These are phyloP conservation scores for Opisthocomus hoazin DNA, from an alignment of 2,113 vertebrate species.

Conservation along the genomic window DNA sequence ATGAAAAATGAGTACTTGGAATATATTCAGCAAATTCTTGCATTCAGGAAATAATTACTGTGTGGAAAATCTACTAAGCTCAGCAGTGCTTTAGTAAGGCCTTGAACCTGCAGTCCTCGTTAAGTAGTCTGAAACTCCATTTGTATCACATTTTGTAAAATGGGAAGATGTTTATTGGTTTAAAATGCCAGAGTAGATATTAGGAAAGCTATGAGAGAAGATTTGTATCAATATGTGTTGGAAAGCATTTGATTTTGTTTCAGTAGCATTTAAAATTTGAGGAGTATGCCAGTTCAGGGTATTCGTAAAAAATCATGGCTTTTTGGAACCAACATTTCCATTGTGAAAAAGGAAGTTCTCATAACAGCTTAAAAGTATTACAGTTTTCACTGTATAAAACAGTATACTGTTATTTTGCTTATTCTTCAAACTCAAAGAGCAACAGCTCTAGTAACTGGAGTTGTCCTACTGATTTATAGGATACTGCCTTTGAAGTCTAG, in stretches of 20 bases:
- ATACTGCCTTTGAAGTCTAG: background rate
- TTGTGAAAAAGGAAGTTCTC: background rate
- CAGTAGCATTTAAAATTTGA: background rate
- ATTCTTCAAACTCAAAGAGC: background rate
- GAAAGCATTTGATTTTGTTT: background rate
- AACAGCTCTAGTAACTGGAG: background rate
- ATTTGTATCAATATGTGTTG: background rate
- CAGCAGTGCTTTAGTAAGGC: constrained; percentile 10
- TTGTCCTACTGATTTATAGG: background rate
- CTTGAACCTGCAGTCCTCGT: background rate
- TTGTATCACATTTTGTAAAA: background rate
- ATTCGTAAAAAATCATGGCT: background rate
- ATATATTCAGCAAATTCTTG: constrained; percentile 21
- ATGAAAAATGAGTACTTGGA: constrained; percentile 35
- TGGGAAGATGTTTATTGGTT: background rate
- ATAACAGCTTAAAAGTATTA: background rate
- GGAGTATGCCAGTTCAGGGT: background rate
- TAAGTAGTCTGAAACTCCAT: background rate
- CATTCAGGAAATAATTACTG: constrained; percentile 43
- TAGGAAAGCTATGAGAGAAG: background rate
- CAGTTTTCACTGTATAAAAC: background rate
- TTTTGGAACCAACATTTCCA: background rate
- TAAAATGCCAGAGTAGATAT: background rate
- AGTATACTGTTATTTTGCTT: background rate
- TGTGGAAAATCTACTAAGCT: constrained; percentile 30